Evolutionary conservation across 2,888 invertebrate genomes (phyloP).

Genomic region (Zele albiditarsus): DNA sequence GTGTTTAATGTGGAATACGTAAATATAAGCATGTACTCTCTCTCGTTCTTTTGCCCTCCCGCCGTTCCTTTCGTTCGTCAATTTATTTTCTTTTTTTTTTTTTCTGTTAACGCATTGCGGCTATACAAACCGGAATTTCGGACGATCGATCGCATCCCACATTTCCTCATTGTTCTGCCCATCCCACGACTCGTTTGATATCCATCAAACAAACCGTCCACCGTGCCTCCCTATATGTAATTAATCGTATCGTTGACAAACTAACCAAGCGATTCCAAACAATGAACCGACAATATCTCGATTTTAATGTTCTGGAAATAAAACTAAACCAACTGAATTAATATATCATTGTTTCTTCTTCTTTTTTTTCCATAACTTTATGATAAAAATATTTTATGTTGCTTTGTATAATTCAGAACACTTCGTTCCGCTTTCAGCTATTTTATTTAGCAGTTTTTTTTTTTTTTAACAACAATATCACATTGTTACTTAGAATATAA

Average conservation of each 20-base stretch:
- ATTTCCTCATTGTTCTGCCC: conserved; percentile 42
- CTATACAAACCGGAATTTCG: conserved; percentile 45
- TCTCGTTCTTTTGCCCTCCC: too few relatives aligned
- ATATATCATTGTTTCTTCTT: neutral
- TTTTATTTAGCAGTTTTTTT: neutral
- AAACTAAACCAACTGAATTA: neutral
- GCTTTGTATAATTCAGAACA: neutral
- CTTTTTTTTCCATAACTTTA: neutral
- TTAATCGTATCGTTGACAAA: conserved; percentile 7
- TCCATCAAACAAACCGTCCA: conserved; percentile 25
- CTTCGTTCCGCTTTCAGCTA: neutral
- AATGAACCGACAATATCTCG: neutral
- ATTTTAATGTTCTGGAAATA: neutral
- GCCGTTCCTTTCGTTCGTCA: neutral
- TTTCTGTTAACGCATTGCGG: conserved; percentile 12
- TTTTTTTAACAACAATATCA: neutral
- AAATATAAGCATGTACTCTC: neutral
- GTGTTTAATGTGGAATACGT: neutral
- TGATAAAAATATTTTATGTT: neutral
- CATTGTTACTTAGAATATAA: neutral
- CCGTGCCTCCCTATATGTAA: neutral
- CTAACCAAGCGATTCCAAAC: neutral
- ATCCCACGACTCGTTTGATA: conserved; percentile 33
- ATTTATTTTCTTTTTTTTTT: neutral
- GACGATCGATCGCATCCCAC: conserved; percentile 47